Evolutionary conservation across 2,888 invertebrate genomes (phyloP).

Genomic region (Capitulum mitella): DNA sequence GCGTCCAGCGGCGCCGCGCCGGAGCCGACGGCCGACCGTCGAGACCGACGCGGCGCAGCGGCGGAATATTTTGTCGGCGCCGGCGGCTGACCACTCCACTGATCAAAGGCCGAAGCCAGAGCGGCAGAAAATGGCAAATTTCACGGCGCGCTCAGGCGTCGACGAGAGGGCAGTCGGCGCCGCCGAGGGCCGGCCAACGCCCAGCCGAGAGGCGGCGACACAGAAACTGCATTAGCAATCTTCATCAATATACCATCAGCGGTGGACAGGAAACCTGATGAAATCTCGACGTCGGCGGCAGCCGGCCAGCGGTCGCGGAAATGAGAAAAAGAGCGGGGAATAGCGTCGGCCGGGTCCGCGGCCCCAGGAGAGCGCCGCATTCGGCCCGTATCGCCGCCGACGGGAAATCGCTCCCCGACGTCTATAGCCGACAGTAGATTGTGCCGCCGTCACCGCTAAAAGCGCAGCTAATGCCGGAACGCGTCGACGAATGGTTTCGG

Average conservation of each 20-base stretch:
- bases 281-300: neutral
- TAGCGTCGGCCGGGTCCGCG: neutral
- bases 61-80: neutral
- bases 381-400: neutral
- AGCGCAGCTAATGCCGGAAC: neutral
- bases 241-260: slow-evolving; percentile 22
- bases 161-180: neutral
- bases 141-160: slow-evolving; percentile 6
- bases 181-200: too few relatives aligned
- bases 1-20: slow-evolving; percentile 18
- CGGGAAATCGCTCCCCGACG: neutral
- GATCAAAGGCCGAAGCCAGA: neutral
- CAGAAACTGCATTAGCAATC: slow-evolving; percentile 22
- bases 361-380: neutral
- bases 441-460: neutral
- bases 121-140: slow-evolving; percentile 19
- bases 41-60: neutral
- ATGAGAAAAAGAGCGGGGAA: slow-evolving; percentile 2
- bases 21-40: neutral
- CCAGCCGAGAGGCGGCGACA: neutral
- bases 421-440: neutral
- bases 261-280: slow-evolving; percentile 22
- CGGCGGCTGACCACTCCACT: neutral
- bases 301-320: slow-evolving; percentile 2
- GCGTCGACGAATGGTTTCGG: neutral